Evolutionary conservation across 1,140 invertebrate species (phyloP), one percentile per base, ranked within the genome.

Genomic region (Pemphigus obesinymphae): DNA sequence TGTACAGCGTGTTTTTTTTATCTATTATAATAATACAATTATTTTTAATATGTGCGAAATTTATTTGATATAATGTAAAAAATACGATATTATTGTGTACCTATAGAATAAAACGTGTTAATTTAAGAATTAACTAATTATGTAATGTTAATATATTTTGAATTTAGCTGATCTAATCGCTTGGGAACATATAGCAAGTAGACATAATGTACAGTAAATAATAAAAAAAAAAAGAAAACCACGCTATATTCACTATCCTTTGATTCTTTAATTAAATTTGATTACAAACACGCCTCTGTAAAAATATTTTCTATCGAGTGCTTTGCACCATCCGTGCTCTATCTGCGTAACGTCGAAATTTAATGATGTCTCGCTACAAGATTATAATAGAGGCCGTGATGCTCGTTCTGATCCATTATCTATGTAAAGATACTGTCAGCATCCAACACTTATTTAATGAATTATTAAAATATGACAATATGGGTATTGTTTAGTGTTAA

Each of bases 351-450:
- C 34, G 26, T 17, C 40, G 15, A 61, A 61, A 80, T 80, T 80
- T 80, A 80, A 80, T 45, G 55, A 80, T 63, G 34, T 11, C 37
- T 61, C 17, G 37, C n/a, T 37, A n/a, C 15, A 26, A 34, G 45
- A n/a, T 80, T 29, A 45, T 40, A 80, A 63, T 80, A 29, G 55
- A 80, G 20, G 45, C 53, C 76, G 76, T 80, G 76, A 61, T 63
- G 53, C 37, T 80, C 23, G 76, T 80, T 80, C 76, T 43, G 76
- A 80, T 80, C 55, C 26, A 40, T 43, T 45, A 80, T 80, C 76
- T 63, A 15, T 76, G 34, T 55, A 55, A n/a, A 37, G 29, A 55
- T 37, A n/a, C n/a, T 58, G 23, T 58, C 34, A 11, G 26, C 72
- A 53, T 23, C 4, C 29, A 45, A 31, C 43, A 34, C 34, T 31